These are phyloP conservation scores for Toxonevra muliebris DNA, from an alignment of 2,888 invertebrate species.

Conservation along the genomic window DNA sequence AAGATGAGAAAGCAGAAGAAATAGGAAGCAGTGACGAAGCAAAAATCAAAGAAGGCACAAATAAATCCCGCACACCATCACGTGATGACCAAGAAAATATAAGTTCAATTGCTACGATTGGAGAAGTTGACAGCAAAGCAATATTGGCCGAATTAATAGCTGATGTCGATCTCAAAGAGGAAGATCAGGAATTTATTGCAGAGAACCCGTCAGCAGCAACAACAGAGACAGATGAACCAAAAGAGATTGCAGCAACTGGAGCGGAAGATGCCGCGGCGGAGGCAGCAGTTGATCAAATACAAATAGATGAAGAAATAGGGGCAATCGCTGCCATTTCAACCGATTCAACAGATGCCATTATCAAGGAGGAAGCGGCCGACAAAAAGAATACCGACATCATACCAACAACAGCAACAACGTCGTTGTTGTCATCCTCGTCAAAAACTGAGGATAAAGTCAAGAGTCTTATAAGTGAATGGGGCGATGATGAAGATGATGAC, in stretches of 20 bases:
- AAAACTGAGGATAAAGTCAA: constrained; percentile 55
- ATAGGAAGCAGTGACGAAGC: constrained; percentile 20
- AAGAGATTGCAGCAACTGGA: background rate
- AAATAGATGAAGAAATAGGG: background rate
- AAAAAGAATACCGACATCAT: constrained; percentile 16
- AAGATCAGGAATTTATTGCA: constrained; percentile 10
- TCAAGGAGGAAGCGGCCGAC: background rate
- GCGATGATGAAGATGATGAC: constrained; percentile 60
- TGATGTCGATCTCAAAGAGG: background rate
- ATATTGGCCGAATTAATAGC: constrained; percentile 1
- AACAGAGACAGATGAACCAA: constrained; percentile 4
- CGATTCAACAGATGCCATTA: background rate
- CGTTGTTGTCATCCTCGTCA: constrained; percentile 3
- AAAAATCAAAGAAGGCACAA: constrained; percentile 31
- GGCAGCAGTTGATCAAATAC: constrained; percentile 4
- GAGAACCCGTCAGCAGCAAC: constrained; percentile 15
- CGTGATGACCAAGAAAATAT: constrained; percentile 26
- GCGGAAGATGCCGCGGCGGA: background rate
- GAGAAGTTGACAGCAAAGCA: background rate
- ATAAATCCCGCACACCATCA: constrained; percentile 35
- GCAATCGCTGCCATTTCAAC: constrained; percentile 3
- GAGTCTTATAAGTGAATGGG: constrained; percentile 64
- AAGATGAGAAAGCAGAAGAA: constrained; percentile 18
- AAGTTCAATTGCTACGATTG: constrained; percentile 15
- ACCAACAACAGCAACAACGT: background rate